These are phyloP conservation scores for Castor canadensis DNA, from an alignment of 2,113 vertebrate species.

Conservation along the genomic window DNA sequence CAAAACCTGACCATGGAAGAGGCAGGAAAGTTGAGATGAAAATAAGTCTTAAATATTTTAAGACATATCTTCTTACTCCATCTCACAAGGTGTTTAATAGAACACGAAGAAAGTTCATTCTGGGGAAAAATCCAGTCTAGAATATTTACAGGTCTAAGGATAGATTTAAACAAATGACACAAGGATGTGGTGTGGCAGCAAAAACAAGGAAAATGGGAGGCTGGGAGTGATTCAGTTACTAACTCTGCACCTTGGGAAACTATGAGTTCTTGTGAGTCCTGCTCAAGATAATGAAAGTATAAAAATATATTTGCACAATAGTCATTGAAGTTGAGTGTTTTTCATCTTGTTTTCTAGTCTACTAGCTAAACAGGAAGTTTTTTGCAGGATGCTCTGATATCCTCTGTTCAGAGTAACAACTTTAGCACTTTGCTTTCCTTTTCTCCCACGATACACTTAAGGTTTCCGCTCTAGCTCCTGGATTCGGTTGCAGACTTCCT, in stretches of 20 bases:
- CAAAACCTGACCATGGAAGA: neutral
- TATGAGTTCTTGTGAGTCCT: neutral
- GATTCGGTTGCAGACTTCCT: constrained; percentile 81
- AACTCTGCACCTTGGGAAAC: constrained; percentile 24
- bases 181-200: neutral
- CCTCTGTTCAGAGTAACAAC: constrained; percentile 79
- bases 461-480: constrained; percentile 80
- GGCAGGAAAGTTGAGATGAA: neutral
- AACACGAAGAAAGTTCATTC: neutral
- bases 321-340: constrained; percentile 71
- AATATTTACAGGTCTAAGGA: neutral
- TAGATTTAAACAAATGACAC: neutral
- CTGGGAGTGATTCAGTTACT: neutral
- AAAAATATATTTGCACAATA: constrained; percentile 78
- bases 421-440: constrained; percentile 83
- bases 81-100: neutral
- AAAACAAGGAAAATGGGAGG: constrained; percentile 24
- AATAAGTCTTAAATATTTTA: neutral
- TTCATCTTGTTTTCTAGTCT: constrained; percentile 84
- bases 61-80: neutral
- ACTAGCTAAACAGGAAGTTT: constrained; percentile 87
- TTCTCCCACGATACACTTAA: constrained; percentile 79
- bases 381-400: constrained; percentile 84
- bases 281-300: constrained; percentile 76
- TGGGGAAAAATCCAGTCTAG: neutral